Evolutionary conservation across 2,113 vertebrate genomes (phyloP).

Genomic region (Vulpes ferrilata): DNA sequence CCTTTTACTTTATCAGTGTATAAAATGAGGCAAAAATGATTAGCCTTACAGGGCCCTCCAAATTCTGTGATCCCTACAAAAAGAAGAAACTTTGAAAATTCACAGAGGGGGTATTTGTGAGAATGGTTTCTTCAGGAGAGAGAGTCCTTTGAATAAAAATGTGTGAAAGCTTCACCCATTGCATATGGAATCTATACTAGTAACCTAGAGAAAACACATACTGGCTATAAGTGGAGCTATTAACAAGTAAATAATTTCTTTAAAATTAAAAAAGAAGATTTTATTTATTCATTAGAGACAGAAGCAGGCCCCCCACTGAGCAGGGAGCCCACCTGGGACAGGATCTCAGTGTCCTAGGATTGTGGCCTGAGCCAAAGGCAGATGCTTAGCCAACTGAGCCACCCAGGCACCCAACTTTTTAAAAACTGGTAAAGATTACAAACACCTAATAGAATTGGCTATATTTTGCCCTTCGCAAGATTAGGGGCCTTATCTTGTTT

Average conservation of each 20-base stretch:
- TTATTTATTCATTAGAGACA: too few species aligned
- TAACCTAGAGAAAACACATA: neutral
- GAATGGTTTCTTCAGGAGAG: neutral
- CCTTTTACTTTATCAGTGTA: neutral
- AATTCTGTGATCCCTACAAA: neutral
- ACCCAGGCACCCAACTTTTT: neutral
- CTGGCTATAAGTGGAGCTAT: neutral
- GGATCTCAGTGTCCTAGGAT: too few species aligned
- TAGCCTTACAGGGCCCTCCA: neutral
- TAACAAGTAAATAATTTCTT: neutral
- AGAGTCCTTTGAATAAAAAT: neutral
- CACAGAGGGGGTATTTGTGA: neutral
- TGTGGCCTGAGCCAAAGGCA: too few species aligned
- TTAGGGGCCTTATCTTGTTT: neutral
- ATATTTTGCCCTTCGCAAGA: neutral
- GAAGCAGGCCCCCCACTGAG: too few species aligned
- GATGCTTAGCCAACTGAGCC: too few species aligned
- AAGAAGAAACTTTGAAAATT: conserved; percentile 7
- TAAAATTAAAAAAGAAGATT: too few species aligned
- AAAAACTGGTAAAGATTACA: neutral
- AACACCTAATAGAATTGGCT: neutral
- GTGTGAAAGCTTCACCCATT: neutral
- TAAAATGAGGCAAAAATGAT: neutral
- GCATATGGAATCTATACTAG: neutral
- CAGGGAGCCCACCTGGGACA: too few species aligned